These are phyloP conservation scores for Leptopilina drosophilae DNA, from an alignment of 2,888 invertebrate species.

Conservation along the genomic window DNA sequence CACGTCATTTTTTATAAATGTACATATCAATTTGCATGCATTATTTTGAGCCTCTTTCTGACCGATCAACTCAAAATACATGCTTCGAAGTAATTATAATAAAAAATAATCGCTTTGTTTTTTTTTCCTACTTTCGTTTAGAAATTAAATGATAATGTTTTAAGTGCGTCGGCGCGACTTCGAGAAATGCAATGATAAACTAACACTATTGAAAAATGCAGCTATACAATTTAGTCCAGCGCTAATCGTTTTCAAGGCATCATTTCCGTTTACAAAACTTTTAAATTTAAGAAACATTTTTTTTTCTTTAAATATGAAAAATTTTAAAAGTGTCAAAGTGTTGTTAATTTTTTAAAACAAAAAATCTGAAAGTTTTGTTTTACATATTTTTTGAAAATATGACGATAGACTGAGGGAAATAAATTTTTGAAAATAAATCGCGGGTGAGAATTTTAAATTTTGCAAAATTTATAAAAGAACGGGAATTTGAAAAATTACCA, in stretches of 20 bases:
- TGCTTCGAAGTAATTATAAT: too few species aligned
- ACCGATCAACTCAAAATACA: neutral
- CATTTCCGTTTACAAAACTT: neutral
- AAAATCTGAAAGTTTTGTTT: too few species aligned
- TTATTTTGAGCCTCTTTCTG: neutral
- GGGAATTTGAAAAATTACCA: too few species aligned
- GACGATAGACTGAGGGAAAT: neutral
- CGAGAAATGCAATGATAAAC: neutral
- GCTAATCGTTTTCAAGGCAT: slow-evolving; percentile 25
- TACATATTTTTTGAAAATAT: neutral
- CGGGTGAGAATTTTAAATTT: neutral
- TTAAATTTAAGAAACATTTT: neutral
- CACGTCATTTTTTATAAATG: neutral
- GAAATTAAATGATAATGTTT: too few species aligned
- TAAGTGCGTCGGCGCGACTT: slow-evolving; percentile 20
- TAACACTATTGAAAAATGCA: slow-evolving; percentile 18
- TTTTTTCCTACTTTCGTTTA: too few species aligned
- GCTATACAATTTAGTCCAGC: slow-evolving; percentile 13
- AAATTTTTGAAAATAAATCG: neutral
- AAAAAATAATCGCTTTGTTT: too few species aligned
- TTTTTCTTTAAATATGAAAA: neutral
- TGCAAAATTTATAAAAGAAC: too few species aligned
- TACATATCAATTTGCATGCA: slow-evolving; percentile 1
- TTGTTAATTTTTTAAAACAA: neutral
- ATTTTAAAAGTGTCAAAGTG: neutral